Percentiles rank a stretch among this genome's conserved stretches.
These are phyloP conservation scores for Amyelois transitella DNA, from an alignment of 1,140 invertebrate genomes.

Conservation along the genomic window DNA sequence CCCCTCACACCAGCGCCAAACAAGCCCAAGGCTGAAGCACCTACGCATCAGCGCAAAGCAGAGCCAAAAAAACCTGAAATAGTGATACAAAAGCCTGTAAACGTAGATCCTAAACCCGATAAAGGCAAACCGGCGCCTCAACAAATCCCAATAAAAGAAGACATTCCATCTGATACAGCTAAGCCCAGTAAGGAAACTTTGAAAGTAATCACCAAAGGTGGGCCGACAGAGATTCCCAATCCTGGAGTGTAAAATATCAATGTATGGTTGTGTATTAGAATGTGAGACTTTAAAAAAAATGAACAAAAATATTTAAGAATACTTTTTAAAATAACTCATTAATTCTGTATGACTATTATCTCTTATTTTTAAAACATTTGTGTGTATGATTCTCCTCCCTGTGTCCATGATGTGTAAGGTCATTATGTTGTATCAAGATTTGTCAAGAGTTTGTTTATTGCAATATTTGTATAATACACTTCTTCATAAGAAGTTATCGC, in stretches of 20 bases:
- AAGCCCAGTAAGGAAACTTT: slow-evolving; percentile 73
- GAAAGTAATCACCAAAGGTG: slow-evolving; percentile 76
- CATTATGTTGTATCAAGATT: too few species aligned
- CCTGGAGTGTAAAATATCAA: slow-evolving; percentile 21
- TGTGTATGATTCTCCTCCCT: too few species aligned
- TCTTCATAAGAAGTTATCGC: too few species aligned
- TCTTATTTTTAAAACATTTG: too few species aligned
- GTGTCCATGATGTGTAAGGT: too few species aligned
- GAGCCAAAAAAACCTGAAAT: neutral
- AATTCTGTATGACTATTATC: too few species aligned
- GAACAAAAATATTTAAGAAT: too few species aligned
- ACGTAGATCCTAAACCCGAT: slow-evolving; percentile 16
- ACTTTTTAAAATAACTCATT: too few species aligned
- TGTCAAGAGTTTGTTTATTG: too few species aligned
- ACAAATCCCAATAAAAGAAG: slow-evolving; percentile 73
- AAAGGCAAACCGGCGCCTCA: slow-evolving; percentile 21
- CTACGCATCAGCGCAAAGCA: slow-evolving; percentile 11
- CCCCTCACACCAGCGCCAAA: neutral
- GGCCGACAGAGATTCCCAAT: slow-evolving; percentile 66
- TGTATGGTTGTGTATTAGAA: slow-evolving; percentile 8
- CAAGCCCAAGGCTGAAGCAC: slow-evolving; percentile 13
- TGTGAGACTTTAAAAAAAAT: neutral
- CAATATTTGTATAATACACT: too few species aligned
- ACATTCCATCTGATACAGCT: slow-evolving; percentile 71
- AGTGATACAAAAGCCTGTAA: slow-evolving; percentile 9